Conservation (phyloP, 2,797 vertebrate species). For the Babyrousa celebensis region DNA sequence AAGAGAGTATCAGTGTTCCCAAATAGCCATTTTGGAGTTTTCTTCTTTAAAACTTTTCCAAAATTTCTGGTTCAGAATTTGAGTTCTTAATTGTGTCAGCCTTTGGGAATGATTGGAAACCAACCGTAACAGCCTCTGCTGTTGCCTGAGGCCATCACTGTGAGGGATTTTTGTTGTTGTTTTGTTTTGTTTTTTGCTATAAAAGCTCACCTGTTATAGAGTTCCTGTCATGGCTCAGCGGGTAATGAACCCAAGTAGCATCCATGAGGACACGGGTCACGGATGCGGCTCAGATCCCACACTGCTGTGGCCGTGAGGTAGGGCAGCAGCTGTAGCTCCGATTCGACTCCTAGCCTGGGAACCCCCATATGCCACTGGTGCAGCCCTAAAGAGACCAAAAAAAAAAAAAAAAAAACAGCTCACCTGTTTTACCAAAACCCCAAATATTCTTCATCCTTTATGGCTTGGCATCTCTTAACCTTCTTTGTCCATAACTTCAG, state of each 20-base stretch:
- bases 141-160: background rate
- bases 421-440: slow-evolving; percentile 43
- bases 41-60: slow-evolving; percentile 57
- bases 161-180: background rate
- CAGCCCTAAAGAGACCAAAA: too few species aligned
- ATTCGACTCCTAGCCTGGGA: too few species aligned
- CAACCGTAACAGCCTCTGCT: slow-evolving; percentile 18
- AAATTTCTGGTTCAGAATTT: slow-evolving; percentile 46
- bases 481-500: slow-evolving; percentile 31
- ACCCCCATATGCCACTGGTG: too few species aligned
- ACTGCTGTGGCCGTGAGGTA: too few species aligned
- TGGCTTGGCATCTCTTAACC: slow-evolving; percentile 17
- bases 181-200: background rate
- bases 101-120: slow-evolving; percentile 59
- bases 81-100: slow-evolving; percentile 56
- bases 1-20: slow-evolving; percentile 46
- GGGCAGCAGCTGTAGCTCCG: too few species aligned
- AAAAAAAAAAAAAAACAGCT: background rate
- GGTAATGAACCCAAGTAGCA: too few species aligned
- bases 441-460: background rate
- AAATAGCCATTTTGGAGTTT: slow-evolving; percentile 38
- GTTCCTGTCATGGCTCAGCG: too few species aligned
- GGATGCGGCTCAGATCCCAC: too few species aligned
- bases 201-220: background rate
- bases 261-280: too few species aligned